Conservation (phyloP, 2,113 vertebrate species). For the Halichoerus grypus region DNA sequence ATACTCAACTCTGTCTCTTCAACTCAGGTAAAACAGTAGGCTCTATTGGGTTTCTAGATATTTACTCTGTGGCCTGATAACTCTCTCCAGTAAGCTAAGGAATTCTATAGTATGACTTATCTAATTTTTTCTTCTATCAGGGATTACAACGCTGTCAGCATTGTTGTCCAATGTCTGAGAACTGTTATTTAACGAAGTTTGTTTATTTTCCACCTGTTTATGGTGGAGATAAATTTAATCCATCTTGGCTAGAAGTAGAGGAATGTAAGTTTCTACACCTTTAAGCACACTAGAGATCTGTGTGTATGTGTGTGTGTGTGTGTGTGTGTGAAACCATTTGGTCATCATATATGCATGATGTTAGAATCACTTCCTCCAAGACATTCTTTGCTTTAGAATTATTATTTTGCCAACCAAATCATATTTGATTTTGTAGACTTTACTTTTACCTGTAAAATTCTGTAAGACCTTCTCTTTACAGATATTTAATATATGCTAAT, state of each 20-base stretch:
- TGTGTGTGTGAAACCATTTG: not conserved
- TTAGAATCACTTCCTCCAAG: not conserved
- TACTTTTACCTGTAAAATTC: not conserved
- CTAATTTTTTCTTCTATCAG: not conserved
- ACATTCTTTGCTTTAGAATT: not conserved
- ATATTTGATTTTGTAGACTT: not conserved
- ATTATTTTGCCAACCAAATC: not conserved
- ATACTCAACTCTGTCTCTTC: not conserved
- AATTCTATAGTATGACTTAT: not conserved
- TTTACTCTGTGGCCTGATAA: not conserved
- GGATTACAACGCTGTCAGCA: not conserved
- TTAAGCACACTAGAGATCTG: not conserved
- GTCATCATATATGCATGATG: not conserved
- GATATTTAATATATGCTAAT: not conserved
- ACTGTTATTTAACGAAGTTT: not conserved
- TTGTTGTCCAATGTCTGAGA: not conserved
- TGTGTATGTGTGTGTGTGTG: not conserved
- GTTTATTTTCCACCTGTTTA: not conserved
- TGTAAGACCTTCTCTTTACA: not conserved
- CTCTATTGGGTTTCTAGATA: not conserved
- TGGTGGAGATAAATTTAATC: not conserved
- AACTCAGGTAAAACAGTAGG: not conserved
- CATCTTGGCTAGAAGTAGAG: not conserved
- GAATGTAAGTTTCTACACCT: not conserved
- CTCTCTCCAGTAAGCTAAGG: not conserved